Base-by-base conservation (phyloP, 1,140 invertebrate genomes). In the Panagrolaimus sp. region DNA sequence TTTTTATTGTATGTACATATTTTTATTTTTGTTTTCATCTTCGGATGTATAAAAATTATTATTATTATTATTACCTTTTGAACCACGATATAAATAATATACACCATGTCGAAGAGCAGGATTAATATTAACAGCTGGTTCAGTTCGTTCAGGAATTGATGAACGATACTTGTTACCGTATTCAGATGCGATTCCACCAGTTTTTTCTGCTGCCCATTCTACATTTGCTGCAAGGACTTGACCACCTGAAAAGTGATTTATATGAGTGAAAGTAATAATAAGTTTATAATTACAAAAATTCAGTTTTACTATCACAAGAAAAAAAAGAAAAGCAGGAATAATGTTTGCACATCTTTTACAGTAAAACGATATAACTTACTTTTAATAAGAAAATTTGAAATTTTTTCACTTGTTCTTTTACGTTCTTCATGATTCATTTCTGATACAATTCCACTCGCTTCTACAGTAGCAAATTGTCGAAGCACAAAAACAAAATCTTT, bases 121-220 rank as follows among this genome's bases (percentile, higher is more conserved):
- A 47, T 76, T 75, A 47, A 75, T 75, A 63, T 75, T 75, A n/a
- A 76, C 73, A n/a, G 76, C 70, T 20, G 65, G 47, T 16, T 48
- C 66, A n/a, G 31, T 65, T 20, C 65, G 63, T 65, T 69, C 31
- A 9, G 42, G 43, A 61, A 78, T 62, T n/a, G 44, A 46, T 25
- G 74, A 38, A 31, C 74, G 43, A 23, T 74, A 74, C 25, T 67
- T 42, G 11, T 57, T 65, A 14, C 74, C 74, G 47, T 57, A 14
- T 27, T 66, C 63, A 23, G 47, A 5, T 38, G 78, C 25, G 47
- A 51, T 78, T 20, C 61, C 38, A 53, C 72, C 74, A 38, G 74
- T 68, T 31, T 53, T 53, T 42, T 25, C 44, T 25, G 75, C 71
- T 23, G 57, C 74, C 5, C 11, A 46, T 38, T 65, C 27, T 20